Percentiles rank a stretch among this genome's conserved stretches.
Conservation (phyloP, 2,888 invertebrate genomes). For the Acanthosoma haemorrhoidale region DNA sequence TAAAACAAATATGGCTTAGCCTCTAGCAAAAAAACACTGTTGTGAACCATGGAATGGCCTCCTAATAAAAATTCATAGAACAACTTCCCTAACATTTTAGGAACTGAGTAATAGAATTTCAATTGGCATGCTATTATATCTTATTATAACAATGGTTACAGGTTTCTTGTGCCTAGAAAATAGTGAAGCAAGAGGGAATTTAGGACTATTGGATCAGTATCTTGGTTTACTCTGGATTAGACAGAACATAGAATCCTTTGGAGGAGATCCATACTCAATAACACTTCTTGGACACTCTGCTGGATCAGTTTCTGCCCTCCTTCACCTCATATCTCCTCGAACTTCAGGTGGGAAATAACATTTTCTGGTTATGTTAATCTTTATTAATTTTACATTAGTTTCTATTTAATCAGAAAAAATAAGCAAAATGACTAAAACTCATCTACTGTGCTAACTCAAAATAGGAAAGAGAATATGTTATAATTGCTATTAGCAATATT, state of each 20-base stretch:
- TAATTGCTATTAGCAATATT: too few relatives aligned
- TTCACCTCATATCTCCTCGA: constrained; percentile 62
- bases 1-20: too few relatives aligned
- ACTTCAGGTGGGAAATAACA: constrained; percentile 51
- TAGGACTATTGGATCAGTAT: constrained; percentile 79
- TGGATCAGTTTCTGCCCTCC: constrained; percentile 63
- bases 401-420: not conserved
- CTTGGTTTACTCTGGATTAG: constrained; percentile 71
- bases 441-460: not conserved
- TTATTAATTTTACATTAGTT: too few relatives aligned
- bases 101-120: too few relatives aligned
- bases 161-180: constrained; percentile 44
- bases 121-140: not conserved
- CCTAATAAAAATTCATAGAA: not conserved
- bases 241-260: constrained; percentile 70
- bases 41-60: too few relatives aligned
- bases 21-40: too few relatives aligned
- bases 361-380: too few relatives aligned
- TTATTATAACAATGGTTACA: constrained; percentile 19
- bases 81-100: not conserved
- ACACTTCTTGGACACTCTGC: constrained; percentile 79
- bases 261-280: constrained; percentile 71
- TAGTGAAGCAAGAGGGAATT: constrained; percentile 66
- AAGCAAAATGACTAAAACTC: not conserved
- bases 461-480: not conserved